These are phyloP conservation scores for Fragum whitleyi DNA, from an alignment of 2,888 invertebrate species.

Conservation along the genomic window DNA sequence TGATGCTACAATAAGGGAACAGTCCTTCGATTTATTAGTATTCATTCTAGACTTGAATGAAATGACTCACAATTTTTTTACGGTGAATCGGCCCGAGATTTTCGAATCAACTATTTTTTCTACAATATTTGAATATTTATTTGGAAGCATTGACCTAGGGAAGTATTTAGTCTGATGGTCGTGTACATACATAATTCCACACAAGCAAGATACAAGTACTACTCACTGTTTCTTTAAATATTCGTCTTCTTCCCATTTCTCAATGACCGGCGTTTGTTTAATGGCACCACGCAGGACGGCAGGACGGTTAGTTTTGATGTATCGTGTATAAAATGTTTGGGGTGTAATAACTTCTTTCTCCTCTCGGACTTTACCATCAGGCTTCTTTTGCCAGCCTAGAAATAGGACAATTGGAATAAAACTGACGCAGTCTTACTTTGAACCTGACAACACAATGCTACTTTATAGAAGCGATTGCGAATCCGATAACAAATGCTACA, in stretches of 20 bases:
- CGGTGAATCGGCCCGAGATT: too few relatives aligned
- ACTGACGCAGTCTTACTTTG: not conserved
- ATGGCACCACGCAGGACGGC: slow-evolving; percentile 78
- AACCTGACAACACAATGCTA: not conserved
- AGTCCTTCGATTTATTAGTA: too few relatives aligned
- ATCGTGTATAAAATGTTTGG: slow-evolving; percentile 78
- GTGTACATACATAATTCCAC: too few relatives aligned
- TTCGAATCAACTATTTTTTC: too few relatives aligned
- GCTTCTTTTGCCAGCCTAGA: slow-evolving; percentile 81
- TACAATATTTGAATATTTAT: too few relatives aligned
- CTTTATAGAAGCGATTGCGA: not conserved
- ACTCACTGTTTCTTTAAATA: slow-evolving; percentile 79
- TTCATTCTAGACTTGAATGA: too few relatives aligned
- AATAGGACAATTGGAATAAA: not conserved
- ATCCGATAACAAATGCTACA: not conserved
- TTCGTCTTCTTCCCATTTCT: slow-evolving; percentile 79
- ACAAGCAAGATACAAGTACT: too few relatives aligned
- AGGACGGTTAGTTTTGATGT: slow-evolving; percentile 75
- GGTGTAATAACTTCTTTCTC: slow-evolving; percentile 72
- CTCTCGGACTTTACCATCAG: slow-evolving; percentile 79
- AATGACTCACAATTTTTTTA: too few relatives aligned
- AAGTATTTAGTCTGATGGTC: too few relatives aligned
- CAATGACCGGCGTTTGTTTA: slow-evolving; percentile 74
- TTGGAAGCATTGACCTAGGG: too few relatives aligned
- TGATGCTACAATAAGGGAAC: too few relatives aligned